These are phyloP conservation scores for Erpornis zantholeuca DNA, from an alignment of 2,113 vertebrate species.

Conservation along the genomic window DNA sequence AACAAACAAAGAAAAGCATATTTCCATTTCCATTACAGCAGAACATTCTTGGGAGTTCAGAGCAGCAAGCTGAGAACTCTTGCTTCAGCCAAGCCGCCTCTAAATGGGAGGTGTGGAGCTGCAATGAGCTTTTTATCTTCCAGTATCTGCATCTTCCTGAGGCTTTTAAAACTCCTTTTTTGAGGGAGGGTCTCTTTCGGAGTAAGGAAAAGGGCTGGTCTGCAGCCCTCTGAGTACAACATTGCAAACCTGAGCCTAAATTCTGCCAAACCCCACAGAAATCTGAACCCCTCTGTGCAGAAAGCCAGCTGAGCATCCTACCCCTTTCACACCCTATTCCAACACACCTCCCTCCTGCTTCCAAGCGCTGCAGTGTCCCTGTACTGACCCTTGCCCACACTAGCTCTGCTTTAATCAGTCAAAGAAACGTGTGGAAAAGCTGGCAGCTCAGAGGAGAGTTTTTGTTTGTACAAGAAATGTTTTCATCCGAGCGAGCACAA, in stretches of 20 bases:
- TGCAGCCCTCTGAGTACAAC: neutral
- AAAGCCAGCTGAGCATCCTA: neutral
- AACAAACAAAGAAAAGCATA: neutral
- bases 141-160: neutral
- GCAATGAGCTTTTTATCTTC: conserved; percentile 9
- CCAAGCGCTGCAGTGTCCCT: neutral
- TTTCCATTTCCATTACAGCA: neutral
- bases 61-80: neutral
- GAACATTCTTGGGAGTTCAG: conserved; percentile 7
- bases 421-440: neutral
- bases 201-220: neutral
- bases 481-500: neutral
- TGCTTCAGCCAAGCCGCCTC: neutral
- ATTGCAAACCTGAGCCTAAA: neutral
- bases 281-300: neutral
- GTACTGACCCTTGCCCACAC: neutral
- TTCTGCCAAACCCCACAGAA: neutral
- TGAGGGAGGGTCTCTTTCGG: neutral
- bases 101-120: neutral
- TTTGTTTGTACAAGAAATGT: neutral
- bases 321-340: neutral
- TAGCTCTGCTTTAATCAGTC: neutral
- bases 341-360: neutral
- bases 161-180: neutral
- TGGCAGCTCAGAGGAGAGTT: neutral